Evolutionary conservation across 2,797 vertebrate genomes (phyloP).

Genomic region (Onychomys torridus): DNA sequence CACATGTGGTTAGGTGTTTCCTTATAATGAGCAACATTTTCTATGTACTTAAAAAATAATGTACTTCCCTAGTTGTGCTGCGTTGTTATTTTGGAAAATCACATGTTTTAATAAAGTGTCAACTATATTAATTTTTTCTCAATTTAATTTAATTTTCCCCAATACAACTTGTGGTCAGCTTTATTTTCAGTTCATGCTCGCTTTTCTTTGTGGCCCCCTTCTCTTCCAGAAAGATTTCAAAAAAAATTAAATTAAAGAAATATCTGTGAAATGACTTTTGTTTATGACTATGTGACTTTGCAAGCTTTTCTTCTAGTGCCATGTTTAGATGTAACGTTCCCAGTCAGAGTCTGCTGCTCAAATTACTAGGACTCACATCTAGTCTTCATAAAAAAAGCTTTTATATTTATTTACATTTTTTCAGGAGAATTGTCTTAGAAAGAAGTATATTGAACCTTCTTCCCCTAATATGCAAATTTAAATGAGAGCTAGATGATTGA

Average conservation of each 20-base stretch:
- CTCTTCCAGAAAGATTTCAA: constrained; percentile 19
- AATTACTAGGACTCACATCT: background rate
- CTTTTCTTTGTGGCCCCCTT: constrained; percentile 24
- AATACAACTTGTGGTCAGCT: background rate
- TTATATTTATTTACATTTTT: constrained; percentile 21
- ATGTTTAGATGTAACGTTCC: constrained; percentile 20
- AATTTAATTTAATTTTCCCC: constrained; percentile 48
- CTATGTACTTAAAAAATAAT: constrained; percentile 12
- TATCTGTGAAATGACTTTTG: background rate
- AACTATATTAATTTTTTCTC: background rate
- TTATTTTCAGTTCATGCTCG: background rate
- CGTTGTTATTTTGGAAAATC: background rate
- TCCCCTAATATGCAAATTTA: constrained; percentile 53
- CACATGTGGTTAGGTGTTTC: constrained; percentile 21
- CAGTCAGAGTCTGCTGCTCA: background rate
- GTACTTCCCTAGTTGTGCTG: constrained; percentile 5
- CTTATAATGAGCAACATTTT: constrained; percentile 53
- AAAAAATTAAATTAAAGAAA: background rate
- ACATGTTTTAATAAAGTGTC: constrained; percentile 50
- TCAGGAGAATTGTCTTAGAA: constrained; percentile 4
- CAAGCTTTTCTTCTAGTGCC: constrained; percentile 42
- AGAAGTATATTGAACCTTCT: constrained; percentile 6
- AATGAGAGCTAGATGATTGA: constrained; percentile 50
- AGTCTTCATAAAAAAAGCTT: background rate
- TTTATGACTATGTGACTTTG: background rate